phyloP scores from a whole-genome alignment of 2,113 vertebrate genomes.

The Irena cyanogastra region DNA sequence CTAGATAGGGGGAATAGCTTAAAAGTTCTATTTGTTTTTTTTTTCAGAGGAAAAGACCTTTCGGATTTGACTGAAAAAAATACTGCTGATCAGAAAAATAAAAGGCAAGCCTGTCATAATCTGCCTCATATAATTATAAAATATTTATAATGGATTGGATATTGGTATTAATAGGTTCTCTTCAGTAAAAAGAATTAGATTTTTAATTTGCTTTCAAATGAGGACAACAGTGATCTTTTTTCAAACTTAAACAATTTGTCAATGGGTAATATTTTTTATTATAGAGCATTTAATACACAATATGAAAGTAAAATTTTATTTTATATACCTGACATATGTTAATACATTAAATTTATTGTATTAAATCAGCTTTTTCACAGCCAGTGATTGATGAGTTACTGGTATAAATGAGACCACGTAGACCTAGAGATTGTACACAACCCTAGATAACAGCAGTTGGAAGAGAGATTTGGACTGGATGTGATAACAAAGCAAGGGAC shows the following conservation, averaged over 20 bases:
- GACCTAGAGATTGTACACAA: not conserved
- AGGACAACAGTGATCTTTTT: not conserved
- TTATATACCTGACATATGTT: not conserved
- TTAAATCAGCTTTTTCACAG: not conserved
- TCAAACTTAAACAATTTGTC: not conserved
- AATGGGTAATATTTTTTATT: not conserved
- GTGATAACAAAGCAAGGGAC: not conserved
- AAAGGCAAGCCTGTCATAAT: conserved; percentile 35
- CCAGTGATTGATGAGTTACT: not conserved
- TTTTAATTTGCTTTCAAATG: not conserved
- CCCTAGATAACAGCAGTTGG: not conserved
- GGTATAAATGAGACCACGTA: not conserved
- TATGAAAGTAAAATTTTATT: not conserved
- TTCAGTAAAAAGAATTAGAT: not conserved
- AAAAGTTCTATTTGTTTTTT: not conserved
- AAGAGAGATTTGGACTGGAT: not conserved
- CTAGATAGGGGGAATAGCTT: not conserved
- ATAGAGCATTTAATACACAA: not conserved
- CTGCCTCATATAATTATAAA: not conserved
- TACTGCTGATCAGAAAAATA: conserved; percentile 27
- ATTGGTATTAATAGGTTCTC: not conserved
- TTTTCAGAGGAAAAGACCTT: conserved; percentile 15
- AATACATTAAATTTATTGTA: not conserved
- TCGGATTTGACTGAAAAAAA: conserved; percentile 21
- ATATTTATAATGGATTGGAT: not conserved